Base-by-base conservation (phyloP, 2,888 invertebrate species). In the Odontothrips loti region DNA sequence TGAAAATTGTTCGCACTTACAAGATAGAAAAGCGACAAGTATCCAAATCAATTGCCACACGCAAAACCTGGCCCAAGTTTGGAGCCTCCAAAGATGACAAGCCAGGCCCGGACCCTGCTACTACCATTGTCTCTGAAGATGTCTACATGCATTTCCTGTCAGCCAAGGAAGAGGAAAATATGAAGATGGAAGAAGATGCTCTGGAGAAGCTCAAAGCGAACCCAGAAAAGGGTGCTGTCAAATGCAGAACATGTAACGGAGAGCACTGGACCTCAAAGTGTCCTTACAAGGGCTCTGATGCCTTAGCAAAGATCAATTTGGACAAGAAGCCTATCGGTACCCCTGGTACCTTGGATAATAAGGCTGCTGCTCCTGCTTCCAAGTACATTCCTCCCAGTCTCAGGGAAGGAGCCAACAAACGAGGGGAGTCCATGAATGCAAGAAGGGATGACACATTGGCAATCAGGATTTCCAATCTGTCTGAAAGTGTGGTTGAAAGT, bases 251-350 rank as follows among this genome's bases (percentile, higher is more conserved):
- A 82, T 97, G 97, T 87, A 94, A 94, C 86, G 96, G 98, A 81
- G 98, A 98, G 86, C 99, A 99, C 90, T 99, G 98, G 98, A 98
- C 98, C 58, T 93, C 96, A 75, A 95, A 96, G 86, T 99, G 99
- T 90, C 99, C 99, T 0, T 99, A 96, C 91, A 98, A 97, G 88
- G 96, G 98, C 85, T 95, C 96, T 0, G 92, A 82, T 29, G 82
- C 82, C 34, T 68, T 83, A 68, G 48, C 80, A 0, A 81, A 82
- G 81, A 68, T 80, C 0, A 80, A 83, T 11, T 83, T 83, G 78
- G 83, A 84, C 78, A 84, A 83, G 63, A 83, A 83, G 79, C 43
- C 75, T 4, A 79, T 80, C 47, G 83, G 84, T 79, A 34, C 82
- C 2, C 78, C 83, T 23, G 82, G 82, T n/a, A 82, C 82, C 47